phyloP scores from a whole-genome alignment of 2,113 vertebrate genomes.

The Xenotilapia leptura region DNA sequence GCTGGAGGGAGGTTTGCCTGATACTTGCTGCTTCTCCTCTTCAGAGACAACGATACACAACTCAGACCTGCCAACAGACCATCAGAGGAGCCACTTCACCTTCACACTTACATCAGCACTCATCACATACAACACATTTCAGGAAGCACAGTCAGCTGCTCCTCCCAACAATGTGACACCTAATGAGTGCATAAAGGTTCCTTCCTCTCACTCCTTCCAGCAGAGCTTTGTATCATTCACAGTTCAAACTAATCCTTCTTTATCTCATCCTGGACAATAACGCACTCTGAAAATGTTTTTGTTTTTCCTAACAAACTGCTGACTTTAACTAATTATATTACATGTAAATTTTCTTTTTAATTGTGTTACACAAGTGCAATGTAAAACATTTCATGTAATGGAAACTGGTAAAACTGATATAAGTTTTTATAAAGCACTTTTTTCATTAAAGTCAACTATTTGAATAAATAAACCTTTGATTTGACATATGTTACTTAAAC shows the following conservation, averaged over 20 bases:
- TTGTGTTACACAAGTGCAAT: neutral
- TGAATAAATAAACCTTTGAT: neutral
- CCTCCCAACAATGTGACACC: neutral
- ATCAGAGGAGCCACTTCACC: neutral
- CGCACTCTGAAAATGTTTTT: neutral
- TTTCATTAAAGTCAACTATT: neutral
- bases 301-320: neutral
- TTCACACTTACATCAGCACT: accelerated
- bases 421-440: accelerated
- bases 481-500: neutral
- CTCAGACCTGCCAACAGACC: neutral
- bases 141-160: neutral
- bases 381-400: neutral
- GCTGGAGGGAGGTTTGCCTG: neutral
- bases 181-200: neutral
- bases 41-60: accelerated
- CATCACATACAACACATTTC: neutral
- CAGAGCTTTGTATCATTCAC: neutral
- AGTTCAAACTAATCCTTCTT: neutral
- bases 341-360: neutral
- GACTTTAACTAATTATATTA: neutral
- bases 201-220: neutral
- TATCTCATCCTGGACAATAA: neutral
- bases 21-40: neutral
- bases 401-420: neutral